Evolutionary conservation across 2,797 vertebrate species (phyloP).

Genomic region (Adelosebastes latens): DNA sequence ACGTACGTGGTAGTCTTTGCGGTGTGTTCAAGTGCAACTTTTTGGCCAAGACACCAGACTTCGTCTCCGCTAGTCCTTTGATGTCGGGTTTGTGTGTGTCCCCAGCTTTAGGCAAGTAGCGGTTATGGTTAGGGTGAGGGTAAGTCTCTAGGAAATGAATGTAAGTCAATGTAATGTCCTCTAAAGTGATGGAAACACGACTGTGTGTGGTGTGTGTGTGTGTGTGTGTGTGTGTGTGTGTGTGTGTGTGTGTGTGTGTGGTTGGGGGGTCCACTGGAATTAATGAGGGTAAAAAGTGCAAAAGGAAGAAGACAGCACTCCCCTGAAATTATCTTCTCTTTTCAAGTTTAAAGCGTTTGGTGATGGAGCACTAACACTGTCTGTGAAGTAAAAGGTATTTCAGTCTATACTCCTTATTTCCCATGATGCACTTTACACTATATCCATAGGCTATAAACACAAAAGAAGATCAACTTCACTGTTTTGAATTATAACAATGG

Average conservation of each 20-base stretch:
- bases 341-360: background rate
- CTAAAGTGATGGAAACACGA: background rate
- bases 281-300: conserved; percentile 50
- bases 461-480: conserved; percentile 31
- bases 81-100: too few species aligned
- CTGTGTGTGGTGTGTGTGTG: background rate
- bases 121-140: background rate
- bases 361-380: too few species aligned
- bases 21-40: too few species aligned
- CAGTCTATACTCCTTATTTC: conserved; percentile 30
- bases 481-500: conserved; percentile 36
- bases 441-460: conserved; percentile 34
- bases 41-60: too few species aligned
- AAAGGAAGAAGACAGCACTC: background rate
- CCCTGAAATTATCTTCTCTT: background rate
- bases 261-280: conserved; percentile 15
- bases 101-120: background rate
- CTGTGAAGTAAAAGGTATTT: background rate
- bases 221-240: background rate
- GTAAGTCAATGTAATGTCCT: background rate
- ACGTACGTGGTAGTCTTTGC: too few species aligned
- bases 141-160: background rate
- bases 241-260: background rate
- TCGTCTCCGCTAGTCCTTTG: too few species aligned
- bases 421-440: conserved; percentile 24